Evolutionary conservation across 2,888 invertebrate genomes (phyloP), one percentile per base, ranked within the genome.

Genomic region (Craniophora ligustri): DNA sequence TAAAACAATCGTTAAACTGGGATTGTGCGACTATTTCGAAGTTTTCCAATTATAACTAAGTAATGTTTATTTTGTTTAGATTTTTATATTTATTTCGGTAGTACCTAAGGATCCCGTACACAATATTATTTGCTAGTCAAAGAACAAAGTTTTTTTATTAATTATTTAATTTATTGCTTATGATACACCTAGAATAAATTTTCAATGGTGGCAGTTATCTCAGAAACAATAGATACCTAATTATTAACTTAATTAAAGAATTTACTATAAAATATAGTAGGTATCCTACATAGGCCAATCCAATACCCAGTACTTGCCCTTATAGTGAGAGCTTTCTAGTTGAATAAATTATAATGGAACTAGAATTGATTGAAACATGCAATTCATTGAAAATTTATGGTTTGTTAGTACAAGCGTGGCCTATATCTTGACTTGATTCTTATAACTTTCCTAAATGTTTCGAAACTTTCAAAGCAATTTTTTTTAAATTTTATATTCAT

Each of bases 1-100:
- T 89, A 86, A 86, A 89, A 87, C 81, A 82, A 85, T 86, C 87
- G 86, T 88, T 86, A 88, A 88, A 85, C 66, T 65, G 59, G 82
- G 84, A 86, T 87, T 86, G 83, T 81, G 78, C 77, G 72, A 70
- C 75, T 60, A 59, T 62, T 67, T 59, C 39, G 51, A 66, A 58
- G 28, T n/a, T 54, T 57, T 56, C 48, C 54, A 62, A 65, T 61
- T 72, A 61, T 49, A 58, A 40, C 31, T 26, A 11, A 19, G 28
- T 13, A 48, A 32, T 51, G 51, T 23, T 39, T 34, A 47, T 47
- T 61, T 38, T 57, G 31, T 61, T 64, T 44, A 11, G 40, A 26
- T 36, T 47, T 48, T 31, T 63, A 41, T 36, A 28, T 31, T 39
- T 18, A 14, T 38, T 23, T 18, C 16, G 14, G 23, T 15, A 8